These are phyloP conservation scores for Bubalus kerabau DNA, from an alignment of 2,113 vertebrate species.

Conservation along the genomic window DNA sequence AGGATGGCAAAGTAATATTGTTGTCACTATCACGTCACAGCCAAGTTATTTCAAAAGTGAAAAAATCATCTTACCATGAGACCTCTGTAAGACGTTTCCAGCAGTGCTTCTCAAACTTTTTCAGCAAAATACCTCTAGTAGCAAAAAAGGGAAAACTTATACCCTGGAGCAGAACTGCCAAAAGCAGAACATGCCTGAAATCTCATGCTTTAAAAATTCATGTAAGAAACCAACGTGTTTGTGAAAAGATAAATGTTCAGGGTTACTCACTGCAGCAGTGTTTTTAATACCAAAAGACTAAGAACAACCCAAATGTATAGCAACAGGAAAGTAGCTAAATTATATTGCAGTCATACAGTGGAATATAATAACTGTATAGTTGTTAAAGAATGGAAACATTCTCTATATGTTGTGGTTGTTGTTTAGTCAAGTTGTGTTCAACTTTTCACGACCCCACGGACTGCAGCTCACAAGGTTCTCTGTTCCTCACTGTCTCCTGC, in stretches of 20 bases:
- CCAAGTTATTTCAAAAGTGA: neutral
- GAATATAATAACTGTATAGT: neutral
- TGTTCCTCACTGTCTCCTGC: neutral
- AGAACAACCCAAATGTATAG: neutral
- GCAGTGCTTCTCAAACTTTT: neutral
- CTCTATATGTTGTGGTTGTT: neutral
- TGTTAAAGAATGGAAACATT: neutral
- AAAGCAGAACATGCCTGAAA: neutral
- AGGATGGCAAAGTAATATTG: neutral
- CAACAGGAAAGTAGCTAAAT: neutral
- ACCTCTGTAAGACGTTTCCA: neutral
- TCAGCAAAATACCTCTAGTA: neutral
- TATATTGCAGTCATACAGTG: neutral
- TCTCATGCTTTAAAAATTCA: neutral
- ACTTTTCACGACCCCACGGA: neutral
- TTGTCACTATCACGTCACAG: neutral
- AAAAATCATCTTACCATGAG: neutral
- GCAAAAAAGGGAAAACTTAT: neutral
- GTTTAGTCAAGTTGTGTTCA: neutral
- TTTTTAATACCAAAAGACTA: conserved; percentile 18
- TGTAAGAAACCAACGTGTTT: neutral
- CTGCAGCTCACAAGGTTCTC: neutral
- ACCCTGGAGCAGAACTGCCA: neutral
- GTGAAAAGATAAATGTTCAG: neutral
- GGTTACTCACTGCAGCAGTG: neutral